phyloP scores from a whole-genome alignment of 2,797 vertebrate species.

The Fringilla coelebs region DNA sequence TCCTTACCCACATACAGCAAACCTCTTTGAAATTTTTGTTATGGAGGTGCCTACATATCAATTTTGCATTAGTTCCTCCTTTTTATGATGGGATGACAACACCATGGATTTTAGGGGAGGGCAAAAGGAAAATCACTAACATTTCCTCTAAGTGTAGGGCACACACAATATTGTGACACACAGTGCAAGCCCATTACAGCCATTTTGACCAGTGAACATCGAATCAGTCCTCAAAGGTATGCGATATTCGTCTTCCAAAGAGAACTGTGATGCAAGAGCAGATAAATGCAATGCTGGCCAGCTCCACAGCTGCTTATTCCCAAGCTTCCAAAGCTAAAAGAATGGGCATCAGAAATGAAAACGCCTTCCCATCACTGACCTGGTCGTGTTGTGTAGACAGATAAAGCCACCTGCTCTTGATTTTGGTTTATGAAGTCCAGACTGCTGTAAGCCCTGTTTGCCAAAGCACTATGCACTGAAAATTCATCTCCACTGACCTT shows the following conservation, averaged over 20 bases:
- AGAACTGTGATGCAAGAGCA: not conserved
- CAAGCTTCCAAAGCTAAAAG: not conserved
- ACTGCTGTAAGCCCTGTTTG: not conserved
- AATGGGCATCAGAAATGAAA: not conserved
- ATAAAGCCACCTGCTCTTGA: not conserved
- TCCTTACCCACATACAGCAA: not conserved
- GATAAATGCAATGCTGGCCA: not conserved
- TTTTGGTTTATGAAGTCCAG: not conserved
- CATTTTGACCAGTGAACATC: not conserved
- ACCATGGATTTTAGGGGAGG: not conserved
- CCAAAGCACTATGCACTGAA: not conserved
- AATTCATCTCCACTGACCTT: not conserved
- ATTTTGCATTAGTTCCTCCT: not conserved
- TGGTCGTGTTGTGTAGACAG: fast-evolving
- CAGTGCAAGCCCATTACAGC: not conserved
- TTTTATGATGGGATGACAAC: not conserved
- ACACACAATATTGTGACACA: not conserved
- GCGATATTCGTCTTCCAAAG: not conserved
- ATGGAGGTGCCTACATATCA: fast-evolving
- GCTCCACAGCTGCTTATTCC: not conserved
- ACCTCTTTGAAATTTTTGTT: not conserved
- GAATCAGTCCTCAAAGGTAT: not conserved
- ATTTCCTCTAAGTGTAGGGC: not conserved
- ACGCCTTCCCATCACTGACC: not conserved
- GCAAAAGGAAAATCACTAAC: not conserved